These are phyloP conservation scores for Origma solitaria DNA, from an alignment of 2,113 vertebrate genomes.

Conservation along the genomic window DNA sequence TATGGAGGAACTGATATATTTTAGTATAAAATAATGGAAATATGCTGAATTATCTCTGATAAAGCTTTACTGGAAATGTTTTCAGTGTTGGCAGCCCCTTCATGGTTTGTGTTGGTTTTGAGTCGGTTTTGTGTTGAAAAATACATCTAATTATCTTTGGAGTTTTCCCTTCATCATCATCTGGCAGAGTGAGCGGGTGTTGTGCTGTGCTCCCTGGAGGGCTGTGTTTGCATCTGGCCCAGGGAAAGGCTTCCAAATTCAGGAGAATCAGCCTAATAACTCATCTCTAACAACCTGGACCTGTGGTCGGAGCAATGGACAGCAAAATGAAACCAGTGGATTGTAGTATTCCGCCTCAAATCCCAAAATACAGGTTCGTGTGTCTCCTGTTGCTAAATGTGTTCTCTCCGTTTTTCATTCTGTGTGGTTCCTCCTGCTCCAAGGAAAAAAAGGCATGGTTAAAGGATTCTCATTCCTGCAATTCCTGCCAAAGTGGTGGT, in stretches of 20 bases:
- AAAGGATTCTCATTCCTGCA: background rate
- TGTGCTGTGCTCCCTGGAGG: background rate
- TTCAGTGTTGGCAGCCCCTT: constrained; percentile 32
- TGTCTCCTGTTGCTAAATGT: background rate
- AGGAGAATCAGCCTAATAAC: background rate
- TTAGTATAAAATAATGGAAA: constrained; percentile 39
- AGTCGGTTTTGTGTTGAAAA: constrained; percentile 1
- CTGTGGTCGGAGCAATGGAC: background rate
- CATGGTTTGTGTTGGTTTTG: constrained; percentile 6
- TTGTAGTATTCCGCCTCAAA: background rate
- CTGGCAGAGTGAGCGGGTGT: background rate
- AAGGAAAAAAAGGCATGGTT: background rate
- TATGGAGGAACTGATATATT: constrained; percentile 34
- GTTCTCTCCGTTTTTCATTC: background rate
- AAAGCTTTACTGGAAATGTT: constrained; percentile 44
- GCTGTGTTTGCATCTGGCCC: background rate
- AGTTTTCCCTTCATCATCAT: background rate
- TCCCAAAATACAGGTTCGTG: background rate
- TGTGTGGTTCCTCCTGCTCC: background rate
- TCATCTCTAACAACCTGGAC: background rate
- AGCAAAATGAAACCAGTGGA: background rate
- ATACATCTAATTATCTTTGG: background rate
- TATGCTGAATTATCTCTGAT: constrained; percentile 48
- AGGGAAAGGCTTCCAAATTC: background rate
- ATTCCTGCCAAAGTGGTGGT: background rate